phyloP scores from a whole-genome alignment of 2,888 invertebrate species.

The Cataglyphis cursor region DNA sequence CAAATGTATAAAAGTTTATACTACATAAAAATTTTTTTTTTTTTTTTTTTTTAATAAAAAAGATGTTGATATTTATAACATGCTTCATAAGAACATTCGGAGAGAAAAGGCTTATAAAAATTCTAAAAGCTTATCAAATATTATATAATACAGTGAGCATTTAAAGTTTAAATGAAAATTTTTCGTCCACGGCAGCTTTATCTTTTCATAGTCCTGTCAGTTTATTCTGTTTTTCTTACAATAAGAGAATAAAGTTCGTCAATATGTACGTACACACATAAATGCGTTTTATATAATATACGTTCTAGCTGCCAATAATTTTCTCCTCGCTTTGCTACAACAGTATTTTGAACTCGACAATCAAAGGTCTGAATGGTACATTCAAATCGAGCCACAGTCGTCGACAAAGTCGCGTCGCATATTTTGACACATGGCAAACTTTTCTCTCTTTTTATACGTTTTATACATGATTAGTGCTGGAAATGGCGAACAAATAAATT shows the following conservation, averaged over 20 bases:
- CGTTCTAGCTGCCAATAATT: slow-evolving; percentile 64
- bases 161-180: slow-evolving; percentile 40
- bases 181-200: neutral
- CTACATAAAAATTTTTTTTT: neutral
- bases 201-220: neutral
- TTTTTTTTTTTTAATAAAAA: neutral
- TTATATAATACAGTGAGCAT: neutral
- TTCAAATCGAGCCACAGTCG: slow-evolving; percentile 69
- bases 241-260: neutral
- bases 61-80: neutral
- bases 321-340: slow-evolving; percentile 45
- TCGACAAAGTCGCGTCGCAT: slow-evolving; percentile 68
- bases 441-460: slow-evolving; percentile 12
- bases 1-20: neutral
- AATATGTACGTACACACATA: neutral
- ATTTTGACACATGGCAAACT: slow-evolving; percentile 36
- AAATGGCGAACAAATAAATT: slow-evolving; percentile 20
- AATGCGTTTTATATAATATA: slow-evolving; percentile 15
- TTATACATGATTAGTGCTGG: slow-evolving; percentile 27
- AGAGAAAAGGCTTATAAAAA: neutral
- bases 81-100: neutral
- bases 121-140: slow-evolving; percentile 41
- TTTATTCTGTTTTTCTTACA: slow-evolving; percentile 18
- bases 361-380: slow-evolving; percentile 69
- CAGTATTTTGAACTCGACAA: slow-evolving; percentile 63